Percentiles rank a stretch among this genome's conserved stretches.
Evolutionary conservation across 2,797 vertebrate genomes (phyloP).

Genomic region (Otolemur crassicaudatus): DNA sequence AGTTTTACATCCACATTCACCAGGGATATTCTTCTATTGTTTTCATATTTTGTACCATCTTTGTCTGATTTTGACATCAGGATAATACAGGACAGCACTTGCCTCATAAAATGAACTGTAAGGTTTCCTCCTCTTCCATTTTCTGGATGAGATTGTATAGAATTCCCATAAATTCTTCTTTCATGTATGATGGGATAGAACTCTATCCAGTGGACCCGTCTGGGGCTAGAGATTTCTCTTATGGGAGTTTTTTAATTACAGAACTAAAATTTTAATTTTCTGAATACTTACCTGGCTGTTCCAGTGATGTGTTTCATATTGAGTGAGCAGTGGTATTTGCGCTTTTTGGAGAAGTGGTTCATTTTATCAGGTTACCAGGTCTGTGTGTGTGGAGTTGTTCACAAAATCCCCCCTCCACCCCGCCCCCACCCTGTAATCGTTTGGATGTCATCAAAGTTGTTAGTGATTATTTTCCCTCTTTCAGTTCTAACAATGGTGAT

Average conservation of each 20-base stretch:
- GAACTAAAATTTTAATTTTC: not conserved
- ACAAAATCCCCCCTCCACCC: not conserved
- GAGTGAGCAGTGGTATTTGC: not conserved
- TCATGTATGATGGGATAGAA: not conserved
- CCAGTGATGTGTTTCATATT: not conserved
- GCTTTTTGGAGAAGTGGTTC: not conserved
- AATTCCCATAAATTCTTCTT: not conserved
- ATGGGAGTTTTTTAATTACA: not conserved
- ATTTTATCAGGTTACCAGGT: not conserved
- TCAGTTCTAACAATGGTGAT: not conserved
- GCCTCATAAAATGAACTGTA: not conserved
- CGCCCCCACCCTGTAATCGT: not conserved
- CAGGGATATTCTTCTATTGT: not conserved
- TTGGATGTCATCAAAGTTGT: not conserved
- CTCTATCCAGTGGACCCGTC: not conserved
- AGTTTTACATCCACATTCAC: not conserved
- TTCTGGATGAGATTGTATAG: not conserved
- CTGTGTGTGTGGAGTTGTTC: not conserved
- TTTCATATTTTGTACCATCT: not conserved
- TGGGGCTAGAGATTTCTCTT: not conserved
- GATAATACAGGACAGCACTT: not conserved
- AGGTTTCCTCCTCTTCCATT: not conserved
- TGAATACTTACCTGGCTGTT: not conserved
- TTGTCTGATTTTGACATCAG: not conserved
- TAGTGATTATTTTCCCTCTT: not conserved